Conservation (phyloP, 2,888 invertebrate species). For the Sphecodes monilicornis region DNA sequence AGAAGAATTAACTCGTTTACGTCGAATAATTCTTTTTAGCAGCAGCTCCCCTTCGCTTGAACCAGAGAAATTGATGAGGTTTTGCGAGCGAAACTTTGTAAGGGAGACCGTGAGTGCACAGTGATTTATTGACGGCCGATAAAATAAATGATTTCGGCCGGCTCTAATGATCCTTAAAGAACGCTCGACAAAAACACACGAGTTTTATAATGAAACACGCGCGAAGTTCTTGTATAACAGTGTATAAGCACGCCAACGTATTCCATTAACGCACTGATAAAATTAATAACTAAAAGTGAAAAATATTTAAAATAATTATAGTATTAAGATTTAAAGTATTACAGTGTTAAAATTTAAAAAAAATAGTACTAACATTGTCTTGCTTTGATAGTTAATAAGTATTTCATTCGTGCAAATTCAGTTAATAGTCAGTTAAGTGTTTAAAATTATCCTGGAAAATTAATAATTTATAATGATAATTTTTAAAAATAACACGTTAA, state of each 20-base stretch:
- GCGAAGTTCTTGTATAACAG: neutral
- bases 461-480: too few relatives aligned
- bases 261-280: neutral
- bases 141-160: slow-evolving; percentile 43
- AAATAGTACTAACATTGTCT: too few relatives aligned
- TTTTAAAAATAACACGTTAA: too few relatives aligned
- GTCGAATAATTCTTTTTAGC: slow-evolving; percentile 25
- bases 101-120: slow-evolving; percentile 13
- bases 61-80: slow-evolving; percentile 45
- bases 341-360: too few relatives aligned
- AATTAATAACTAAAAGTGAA: too few relatives aligned
- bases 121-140: slow-evolving; percentile 42
- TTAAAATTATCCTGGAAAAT: too few relatives aligned
- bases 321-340: too few relatives aligned
- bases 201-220: neutral
- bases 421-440: too few relatives aligned
- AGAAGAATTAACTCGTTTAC: slow-evolving; percentile 47
- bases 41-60: neutral
- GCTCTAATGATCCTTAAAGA: slow-evolving; percentile 26
- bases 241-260: neutral
- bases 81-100: slow-evolving; percentile 39
- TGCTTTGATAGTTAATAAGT: too few relatives aligned
- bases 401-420: too few relatives aligned
- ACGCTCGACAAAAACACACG: neutral
- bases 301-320: too few relatives aligned